Percentiles rank a stretch among this genome's conserved stretches.
These are phyloP conservation scores for Scaptomyza tumidula DNA, from an alignment of 2,888 invertebrate genomes.

Conservation along the genomic window DNA sequence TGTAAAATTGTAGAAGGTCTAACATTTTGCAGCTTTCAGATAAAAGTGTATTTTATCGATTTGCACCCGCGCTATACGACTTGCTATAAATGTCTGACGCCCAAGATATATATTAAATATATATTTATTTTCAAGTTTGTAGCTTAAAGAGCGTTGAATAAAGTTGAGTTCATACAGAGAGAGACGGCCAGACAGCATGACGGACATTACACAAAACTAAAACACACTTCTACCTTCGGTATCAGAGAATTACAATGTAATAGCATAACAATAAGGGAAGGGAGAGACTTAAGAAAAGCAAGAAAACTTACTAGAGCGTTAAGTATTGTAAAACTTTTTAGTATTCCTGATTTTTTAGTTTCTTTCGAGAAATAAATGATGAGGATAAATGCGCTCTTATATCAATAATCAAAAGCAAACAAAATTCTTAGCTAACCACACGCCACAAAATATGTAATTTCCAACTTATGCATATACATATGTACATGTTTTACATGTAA, in stretches of 20 bases:
- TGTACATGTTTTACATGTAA: no score
- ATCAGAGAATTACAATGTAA: neutral
- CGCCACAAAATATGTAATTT: no score
- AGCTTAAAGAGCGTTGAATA: no score
- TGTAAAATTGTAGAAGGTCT: neutral
- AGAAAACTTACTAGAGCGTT: slow-evolving; percentile 5
- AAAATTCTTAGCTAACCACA: slow-evolving; percentile 41
- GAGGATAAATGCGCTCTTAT: slow-evolving; percentile 77
- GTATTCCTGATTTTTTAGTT: slow-evolving; percentile 71
- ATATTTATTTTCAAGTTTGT: no score
- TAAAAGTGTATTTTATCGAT: no score
- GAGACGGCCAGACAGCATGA: neutral
- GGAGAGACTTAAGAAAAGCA: neutral
- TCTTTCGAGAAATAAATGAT: slow-evolving; percentile 76
- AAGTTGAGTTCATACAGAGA: neutral
- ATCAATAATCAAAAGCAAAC: slow-evolving; percentile 76
- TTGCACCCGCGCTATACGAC: no score
- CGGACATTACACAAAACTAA: neutral
- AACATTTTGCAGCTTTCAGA: no score
- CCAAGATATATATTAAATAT: no score
- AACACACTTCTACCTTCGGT: no score
- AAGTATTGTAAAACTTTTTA: slow-evolving; percentile 56
- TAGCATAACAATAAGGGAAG: neutral
- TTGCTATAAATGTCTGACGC: no score
- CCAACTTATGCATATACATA: no score